Evolutionary conservation across 2,797 vertebrate genomes (phyloP).

Genomic region (Naso thynnoides): DNA sequence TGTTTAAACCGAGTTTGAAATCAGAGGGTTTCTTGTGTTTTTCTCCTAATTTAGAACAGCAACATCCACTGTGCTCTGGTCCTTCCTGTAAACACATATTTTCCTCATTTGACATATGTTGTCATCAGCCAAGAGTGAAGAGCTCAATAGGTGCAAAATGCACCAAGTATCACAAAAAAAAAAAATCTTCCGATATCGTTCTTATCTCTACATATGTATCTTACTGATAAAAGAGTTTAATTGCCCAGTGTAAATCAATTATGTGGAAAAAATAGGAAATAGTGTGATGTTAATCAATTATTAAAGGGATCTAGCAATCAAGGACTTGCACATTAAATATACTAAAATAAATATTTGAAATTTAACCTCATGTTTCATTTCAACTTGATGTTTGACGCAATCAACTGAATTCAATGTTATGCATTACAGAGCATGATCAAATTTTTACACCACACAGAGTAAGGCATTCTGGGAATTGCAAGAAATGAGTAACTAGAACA

Average conservation of each 20-base stretch:
- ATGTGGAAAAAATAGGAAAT: no score
- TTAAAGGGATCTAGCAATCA: no score
- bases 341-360: background rate
- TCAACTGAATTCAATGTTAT: background rate
- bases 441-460: background rate
- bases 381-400: background rate
- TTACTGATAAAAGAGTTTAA: background rate
- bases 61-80: background rate
- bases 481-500: background rate
- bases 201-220: background rate
- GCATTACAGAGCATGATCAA: background rate
- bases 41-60: background rate
- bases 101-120: conserved; percentile 7
- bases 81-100: background rate
- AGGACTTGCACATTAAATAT: no score
- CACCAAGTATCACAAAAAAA: background rate
- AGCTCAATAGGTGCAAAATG: background rate
- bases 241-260: no score
- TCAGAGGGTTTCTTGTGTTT: background rate
- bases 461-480: background rate
- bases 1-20: conserved; percentile 10
- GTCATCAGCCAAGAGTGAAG: background rate
- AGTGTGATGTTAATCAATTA: no score
- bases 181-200: background rate
- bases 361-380: background rate